Evolutionary conservation across 2,113 vertebrate species (phyloP).

Genomic region (Oostethus manadensis): DNA sequence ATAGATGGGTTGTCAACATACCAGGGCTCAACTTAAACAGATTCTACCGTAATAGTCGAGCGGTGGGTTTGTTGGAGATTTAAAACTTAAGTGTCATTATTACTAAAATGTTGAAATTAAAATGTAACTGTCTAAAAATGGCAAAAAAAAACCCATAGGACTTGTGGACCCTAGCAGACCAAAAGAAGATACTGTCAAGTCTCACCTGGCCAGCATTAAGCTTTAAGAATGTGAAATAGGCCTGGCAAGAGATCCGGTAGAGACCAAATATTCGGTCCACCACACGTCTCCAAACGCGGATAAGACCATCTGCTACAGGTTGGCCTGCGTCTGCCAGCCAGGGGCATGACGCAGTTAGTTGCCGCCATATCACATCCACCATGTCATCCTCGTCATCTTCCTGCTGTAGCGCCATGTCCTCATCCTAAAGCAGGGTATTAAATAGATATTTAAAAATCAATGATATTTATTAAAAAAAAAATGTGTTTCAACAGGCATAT

Average conservation of each 20-base stretch:
- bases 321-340: conserved; percentile 91
- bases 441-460: too few species aligned
- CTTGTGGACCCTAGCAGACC: too few species aligned
- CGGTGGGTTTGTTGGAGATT: too few species aligned
- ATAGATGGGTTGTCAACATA: too few species aligned
- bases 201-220: conserved; percentile 92
- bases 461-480: not conserved
- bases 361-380: conserved; percentile 94
- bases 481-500: too few species aligned
- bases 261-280: conserved; percentile 97
- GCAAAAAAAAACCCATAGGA: too few species aligned
- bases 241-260: conserved; percentile 91
- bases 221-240: conserved; percentile 97
- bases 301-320: conserved; percentile 85
- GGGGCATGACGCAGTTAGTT: conserved; percentile 84
- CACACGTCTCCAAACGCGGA: conserved; percentile 90
- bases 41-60: too few species aligned
- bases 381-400: conserved; percentile 93
- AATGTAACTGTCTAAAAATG: too few species aligned
- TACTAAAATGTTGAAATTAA: too few species aligned
- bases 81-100: too few species aligned
- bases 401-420: conserved; percentile 93
- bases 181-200: not conserved
- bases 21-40: too few species aligned
- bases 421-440: conserved; percentile 82